Percentiles rank a stretch among this genome's conserved stretches.
phyloP scores from a whole-genome alignment of 2,113 vertebrate genomes.

The Oreotrochilus melanogaster region DNA sequence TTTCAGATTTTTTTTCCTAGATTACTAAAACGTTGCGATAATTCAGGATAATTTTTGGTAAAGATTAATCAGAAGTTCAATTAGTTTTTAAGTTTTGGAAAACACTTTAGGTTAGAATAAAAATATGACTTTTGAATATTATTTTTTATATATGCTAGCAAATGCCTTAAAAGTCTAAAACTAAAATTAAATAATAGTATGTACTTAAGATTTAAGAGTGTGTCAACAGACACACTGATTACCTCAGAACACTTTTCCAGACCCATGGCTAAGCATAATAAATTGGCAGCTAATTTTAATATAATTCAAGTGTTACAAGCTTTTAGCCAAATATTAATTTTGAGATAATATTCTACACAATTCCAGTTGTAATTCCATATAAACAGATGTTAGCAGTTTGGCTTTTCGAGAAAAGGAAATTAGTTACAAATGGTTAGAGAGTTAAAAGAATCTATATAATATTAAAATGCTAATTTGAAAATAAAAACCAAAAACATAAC shows the following conservation, averaged over 20 bases:
- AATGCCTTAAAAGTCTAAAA: neutral
- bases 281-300: conserved; percentile 21
- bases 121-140: neutral
- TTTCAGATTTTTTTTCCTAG: neutral
- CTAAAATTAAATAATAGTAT: neutral
- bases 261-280: neutral
- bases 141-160: neutral
- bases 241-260: neutral
- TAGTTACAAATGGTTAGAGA: conserved; percentile 9
- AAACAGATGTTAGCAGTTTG: neutral
- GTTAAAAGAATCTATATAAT: neutral
- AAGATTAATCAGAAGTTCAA: neutral
- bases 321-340: conserved; percentile 20
- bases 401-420: neutral
- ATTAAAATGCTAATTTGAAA: conserved; percentile 9
- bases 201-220: neutral
- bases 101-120: neutral
- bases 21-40: neutral
- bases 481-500: neutral
- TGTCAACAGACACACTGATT: neutral
- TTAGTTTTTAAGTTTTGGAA: neutral
- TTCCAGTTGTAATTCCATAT: neutral
- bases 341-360: neutral
- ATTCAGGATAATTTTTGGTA: neutral
- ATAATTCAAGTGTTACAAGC: neutral